Conservation (phyloP, 2,888 invertebrate species). For the Drosophila borealis region DNA sequence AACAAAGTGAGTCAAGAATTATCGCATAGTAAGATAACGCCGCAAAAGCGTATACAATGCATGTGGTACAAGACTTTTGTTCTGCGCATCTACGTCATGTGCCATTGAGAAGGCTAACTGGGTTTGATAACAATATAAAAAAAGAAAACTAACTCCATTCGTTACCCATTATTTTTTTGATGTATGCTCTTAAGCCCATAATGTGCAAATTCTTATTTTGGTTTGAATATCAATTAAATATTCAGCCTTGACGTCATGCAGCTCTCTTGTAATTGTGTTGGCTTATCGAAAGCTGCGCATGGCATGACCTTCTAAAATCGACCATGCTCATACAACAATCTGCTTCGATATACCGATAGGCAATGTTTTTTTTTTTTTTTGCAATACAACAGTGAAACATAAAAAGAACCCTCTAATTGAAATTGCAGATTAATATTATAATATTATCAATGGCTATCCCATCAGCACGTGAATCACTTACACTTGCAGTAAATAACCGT, state of each 20-base stretch:
- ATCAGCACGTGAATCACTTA: constrained; percentile 86
- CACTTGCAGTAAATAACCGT: constrained; percentile 92
- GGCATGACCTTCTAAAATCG: constrained; percentile 22
- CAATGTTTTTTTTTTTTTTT: background rate
- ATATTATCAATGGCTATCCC: constrained; percentile 54
- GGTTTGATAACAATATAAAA: background rate
- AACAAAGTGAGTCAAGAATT: constrained; percentile 42
- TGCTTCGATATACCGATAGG: constrained; percentile 9
- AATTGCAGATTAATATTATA: background rate
- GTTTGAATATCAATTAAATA: background rate
- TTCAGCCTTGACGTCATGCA: constrained; percentile 11
- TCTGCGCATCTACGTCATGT: constrained; percentile 49
- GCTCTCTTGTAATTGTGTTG: background rate
- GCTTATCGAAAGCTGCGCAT: constrained; percentile 19
- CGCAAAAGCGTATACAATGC: constrained; percentile 5
- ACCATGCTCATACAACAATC: background rate
- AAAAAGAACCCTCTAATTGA: background rate
- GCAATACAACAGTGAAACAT: constrained; percentile 10
- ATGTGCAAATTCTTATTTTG: background rate
- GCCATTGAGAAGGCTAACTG: no score
- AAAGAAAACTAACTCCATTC: background rate
- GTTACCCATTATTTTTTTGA: background rate
- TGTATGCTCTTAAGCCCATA: background rate
- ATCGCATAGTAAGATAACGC: constrained; percentile 45
- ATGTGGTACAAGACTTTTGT: background rate